Conservation (phyloP, 2,797 vertebrate genomes). For the Hafferia zeledoni region DNA sequence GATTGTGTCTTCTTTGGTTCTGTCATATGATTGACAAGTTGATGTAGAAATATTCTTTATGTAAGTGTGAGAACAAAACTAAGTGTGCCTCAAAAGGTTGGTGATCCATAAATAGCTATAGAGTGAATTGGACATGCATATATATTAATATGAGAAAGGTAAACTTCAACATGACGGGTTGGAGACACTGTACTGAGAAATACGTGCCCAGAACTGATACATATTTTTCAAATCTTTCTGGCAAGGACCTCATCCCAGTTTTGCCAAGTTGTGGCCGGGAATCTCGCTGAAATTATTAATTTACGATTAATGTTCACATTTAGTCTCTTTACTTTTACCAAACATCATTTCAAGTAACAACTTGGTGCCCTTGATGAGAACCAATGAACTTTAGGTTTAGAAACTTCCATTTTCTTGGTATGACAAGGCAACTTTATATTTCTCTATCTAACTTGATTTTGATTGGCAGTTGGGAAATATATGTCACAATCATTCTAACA, state of each 20-base stretch:
- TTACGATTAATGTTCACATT: not conserved
- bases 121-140: fast-evolving
- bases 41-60: not conserved
- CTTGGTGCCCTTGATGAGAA: not conserved
- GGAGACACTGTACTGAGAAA: not conserved
- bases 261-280: not conserved
- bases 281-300: not conserved
- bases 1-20: not conserved
- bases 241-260: not conserved
- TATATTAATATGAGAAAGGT: not conserved
- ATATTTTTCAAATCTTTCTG: not conserved
- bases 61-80: not conserved
- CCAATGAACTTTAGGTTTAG: not conserved
- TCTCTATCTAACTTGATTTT: not conserved
- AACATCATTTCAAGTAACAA: not conserved
- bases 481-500: not conserved
- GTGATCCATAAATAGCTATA: not conserved
- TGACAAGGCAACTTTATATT: not conserved
- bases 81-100: not conserved
- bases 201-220: not conserved
- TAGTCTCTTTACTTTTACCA: not conserved
- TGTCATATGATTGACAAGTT: not conserved
- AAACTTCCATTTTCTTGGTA: not conserved
- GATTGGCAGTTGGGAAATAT: not conserved
- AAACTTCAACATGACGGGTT: not conserved